These are phyloP conservation scores for Neopipo cinnamomea DNA, from an alignment of 2,113 vertebrate genomes.

Conservation along the genomic window DNA sequence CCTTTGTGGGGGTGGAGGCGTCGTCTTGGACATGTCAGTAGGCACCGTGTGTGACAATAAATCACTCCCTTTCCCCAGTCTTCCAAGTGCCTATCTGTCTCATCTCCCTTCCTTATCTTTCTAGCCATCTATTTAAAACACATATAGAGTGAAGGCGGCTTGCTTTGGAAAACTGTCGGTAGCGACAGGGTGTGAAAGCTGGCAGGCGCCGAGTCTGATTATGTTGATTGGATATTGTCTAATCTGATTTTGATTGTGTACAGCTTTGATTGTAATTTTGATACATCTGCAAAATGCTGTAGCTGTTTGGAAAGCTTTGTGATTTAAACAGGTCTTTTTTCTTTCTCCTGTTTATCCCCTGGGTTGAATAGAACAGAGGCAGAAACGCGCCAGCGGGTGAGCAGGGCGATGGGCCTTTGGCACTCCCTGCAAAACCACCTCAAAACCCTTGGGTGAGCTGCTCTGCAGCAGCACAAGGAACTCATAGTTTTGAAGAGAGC, in stretches of 20 bases:
- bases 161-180: background rate
- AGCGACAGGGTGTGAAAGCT: background rate
- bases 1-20: rapidly evolving
- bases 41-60: background rate
- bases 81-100: background rate
- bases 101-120: background rate
- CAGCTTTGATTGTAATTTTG: slow-evolving; percentile 54
- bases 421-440: slow-evolving; percentile 1
- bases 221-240: slow-evolving; percentile 66
- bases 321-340: slow-evolving; percentile 2
- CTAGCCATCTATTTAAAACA: background rate
- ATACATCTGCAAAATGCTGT: slow-evolving; percentile 32
- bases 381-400: background rate
- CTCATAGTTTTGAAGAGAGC: slow-evolving; percentile 26
- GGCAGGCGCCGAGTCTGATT: background rate
- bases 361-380: background rate
- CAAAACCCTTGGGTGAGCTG: slow-evolving; percentile 14
- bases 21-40: rapidly evolving
- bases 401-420: background rate
- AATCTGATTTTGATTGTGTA: slow-evolving; percentile 63
- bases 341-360: too few species aligned
- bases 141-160: background rate
- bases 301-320: slow-evolving; percentile 30
- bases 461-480: background rate
- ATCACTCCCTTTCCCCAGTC: background rate